Evolutionary conservation across 1,140 invertebrate species (phyloP), one percentile per base, ranked within the genome.

Genomic region (Hormaphis cornu): DNA sequence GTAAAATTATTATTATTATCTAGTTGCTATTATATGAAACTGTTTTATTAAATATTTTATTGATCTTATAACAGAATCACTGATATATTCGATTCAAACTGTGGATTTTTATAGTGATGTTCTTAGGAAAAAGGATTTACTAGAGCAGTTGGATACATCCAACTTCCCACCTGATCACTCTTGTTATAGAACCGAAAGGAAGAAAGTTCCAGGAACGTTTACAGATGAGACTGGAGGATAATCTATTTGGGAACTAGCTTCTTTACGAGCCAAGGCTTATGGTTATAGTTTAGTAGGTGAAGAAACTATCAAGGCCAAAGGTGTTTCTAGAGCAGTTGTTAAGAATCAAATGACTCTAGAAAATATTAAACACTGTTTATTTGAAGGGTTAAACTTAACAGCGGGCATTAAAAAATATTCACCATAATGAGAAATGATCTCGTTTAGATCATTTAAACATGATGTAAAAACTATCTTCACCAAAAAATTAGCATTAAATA

Each of bases 131-230:
- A 10, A 10, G 12, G 42, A 46, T 10, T 12, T 46, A n/a, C 4
- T 46, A 16, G n/a, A 46, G n/a, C n/a, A n/a, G 16, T 46, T 46
- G 5, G 42, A 46, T 16, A 46, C 42, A 5, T 46, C 42, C 5
- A 8, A 6, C 4, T n/a, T 46, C 12, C 42, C 42, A 8, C 4
- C 6, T 8, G 42, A 46, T 16, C 42, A 46, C 16, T n/a, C 16
- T 46, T 8, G 8, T 5, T 46, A 46, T n/a, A n/a, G 12, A 5
- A n/a, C n/a, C 8, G 6, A 10, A 8, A 6, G n/a, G n/a, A n/a
- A n/a, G n/a, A 83, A 72, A 76, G 80, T 6, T 20, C 80, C 6
- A 80, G 81, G 8, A 77, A 80, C 74, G n/a, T 78, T 82, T 72
- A 83, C 81, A 75, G 80, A 81, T 76, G 50, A 53, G 9, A 28